Conservation (phyloP, 2,797 vertebrate species). For the Sciaenops ocellatus region DNA sequence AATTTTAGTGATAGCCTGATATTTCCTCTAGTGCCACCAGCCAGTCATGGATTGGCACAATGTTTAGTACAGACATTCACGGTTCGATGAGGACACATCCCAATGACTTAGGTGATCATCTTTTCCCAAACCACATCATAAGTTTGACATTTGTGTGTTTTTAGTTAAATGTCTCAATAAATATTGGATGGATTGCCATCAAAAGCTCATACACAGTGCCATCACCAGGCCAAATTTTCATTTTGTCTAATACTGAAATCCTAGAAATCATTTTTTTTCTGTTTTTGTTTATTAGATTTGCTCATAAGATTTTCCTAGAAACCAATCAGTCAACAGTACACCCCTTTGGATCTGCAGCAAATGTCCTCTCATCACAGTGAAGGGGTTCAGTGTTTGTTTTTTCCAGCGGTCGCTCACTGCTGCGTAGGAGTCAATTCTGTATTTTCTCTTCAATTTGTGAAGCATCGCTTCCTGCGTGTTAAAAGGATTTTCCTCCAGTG, state of each 20-base stretch:
- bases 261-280: no score
- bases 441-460: conserved; percentile 6
- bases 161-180: background rate
- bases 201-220: background rate
- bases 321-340: background rate
- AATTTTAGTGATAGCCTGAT: background rate
- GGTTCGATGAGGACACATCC: background rate
- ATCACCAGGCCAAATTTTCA: background rate
- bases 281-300: no score
- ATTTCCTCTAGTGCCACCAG: background rate
- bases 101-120: background rate
- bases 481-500: conserved; percentile 6
- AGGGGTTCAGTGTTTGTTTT: background rate
- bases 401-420: background rate
- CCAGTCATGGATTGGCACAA: background rate
- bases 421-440: background rate
- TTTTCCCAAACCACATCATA: background rate
- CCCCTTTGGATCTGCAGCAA: background rate
- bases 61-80: background rate
- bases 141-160: background rate
- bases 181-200: no score
- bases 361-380: background rate
- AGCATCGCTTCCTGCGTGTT: background rate
- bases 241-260: background rate
- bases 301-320: background rate